Base-by-base conservation (phyloP, 2,888 invertebrate species). In the Hyles lineata region DNA sequence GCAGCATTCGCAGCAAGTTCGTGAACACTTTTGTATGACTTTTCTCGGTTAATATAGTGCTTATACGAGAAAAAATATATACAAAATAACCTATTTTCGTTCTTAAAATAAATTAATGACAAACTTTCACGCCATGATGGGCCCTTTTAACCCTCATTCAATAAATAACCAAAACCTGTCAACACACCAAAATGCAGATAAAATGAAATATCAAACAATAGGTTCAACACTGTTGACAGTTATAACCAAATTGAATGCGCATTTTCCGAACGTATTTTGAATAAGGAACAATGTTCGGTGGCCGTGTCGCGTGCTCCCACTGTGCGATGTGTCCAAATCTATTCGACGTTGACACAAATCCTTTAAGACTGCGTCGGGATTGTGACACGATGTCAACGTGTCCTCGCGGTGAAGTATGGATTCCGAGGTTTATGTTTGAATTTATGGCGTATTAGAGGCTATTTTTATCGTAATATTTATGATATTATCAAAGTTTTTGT, bases 351-450 rank as follows among this genome's bases (percentile, higher is more conserved):
- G 58, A 35, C 70, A 70, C 70, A 58, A 70, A 70, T 70, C 70
- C 70, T 70, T 59, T 32, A 67, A 67, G 43, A 50, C 67, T 67
- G 43, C 50, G 67, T 50, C 67, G 43, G 23, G 43, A 67, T 8
- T 43, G 23, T 71, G 71, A 35, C 61, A 35, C 61, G 55, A 61
- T 71, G 71, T 61, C 58, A 70, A 32, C 9, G 59, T 35, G 70
- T 43, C 21, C 19, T 11, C 17, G 21, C 11, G n/a, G 32, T 62
- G 7, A 19, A 7, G 43, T 50, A 23, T 55, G 17, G 19, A 21
- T 50, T 67, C 67, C 23, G 21, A 43, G 43, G 50, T 67, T 67
- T 43, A 50, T 67, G 50, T 17, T 9, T 62, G 67, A 50, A 67
- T 67, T 67, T 50, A 50, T 11, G 15, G 43, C 43, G 43, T 43